These are phyloP conservation scores for Nerophis ophidion DNA, from an alignment of 2,113 vertebrate genomes.

Conservation along the genomic window DNA sequence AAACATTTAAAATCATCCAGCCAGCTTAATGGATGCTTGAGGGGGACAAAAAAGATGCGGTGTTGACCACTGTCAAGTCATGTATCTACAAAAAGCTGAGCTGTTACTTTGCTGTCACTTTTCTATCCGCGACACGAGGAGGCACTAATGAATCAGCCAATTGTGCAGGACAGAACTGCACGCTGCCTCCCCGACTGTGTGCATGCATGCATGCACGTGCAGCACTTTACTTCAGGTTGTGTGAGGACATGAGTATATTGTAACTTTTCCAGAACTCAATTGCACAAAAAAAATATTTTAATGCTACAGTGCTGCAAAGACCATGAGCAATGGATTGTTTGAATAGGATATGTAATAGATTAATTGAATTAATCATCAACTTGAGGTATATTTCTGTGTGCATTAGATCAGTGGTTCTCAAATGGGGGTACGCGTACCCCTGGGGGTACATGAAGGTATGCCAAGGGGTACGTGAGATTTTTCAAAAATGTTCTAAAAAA, in stretches of 20 bases:
- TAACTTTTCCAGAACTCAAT: slow-evolving; percentile 39
- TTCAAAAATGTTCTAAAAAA: no score
- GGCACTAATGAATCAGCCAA: slow-evolving; percentile 54
- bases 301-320: slow-evolving; percentile 28
- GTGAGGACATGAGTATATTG: slow-evolving; percentile 27
- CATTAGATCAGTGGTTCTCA: no score
- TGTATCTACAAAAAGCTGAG: slow-evolving; percentile 17
- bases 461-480: no score
- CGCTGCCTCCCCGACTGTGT: slow-evolving; percentile 33
- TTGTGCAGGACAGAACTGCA: slow-evolving; percentile 44
- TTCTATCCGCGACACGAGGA: slow-evolving; percentile 47
- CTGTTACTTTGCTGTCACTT: slow-evolving; percentile 19
- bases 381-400: no score
- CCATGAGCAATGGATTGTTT: slow-evolving; percentile 18
- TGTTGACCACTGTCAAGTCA: slow-evolving; percentile 30
- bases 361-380: no score
- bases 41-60: background rate
- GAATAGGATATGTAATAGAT: no score
- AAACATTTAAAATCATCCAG: no score
- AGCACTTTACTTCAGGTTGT: slow-evolving; percentile 3
- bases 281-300: slow-evolving; percentile 35
- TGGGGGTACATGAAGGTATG: no score
- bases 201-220: slow-evolving; percentile 6
- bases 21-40: no score
- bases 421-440: no score